Conservation (phyloP, 1,140 invertebrate genomes). For the Littorina saxatilis region DNA sequence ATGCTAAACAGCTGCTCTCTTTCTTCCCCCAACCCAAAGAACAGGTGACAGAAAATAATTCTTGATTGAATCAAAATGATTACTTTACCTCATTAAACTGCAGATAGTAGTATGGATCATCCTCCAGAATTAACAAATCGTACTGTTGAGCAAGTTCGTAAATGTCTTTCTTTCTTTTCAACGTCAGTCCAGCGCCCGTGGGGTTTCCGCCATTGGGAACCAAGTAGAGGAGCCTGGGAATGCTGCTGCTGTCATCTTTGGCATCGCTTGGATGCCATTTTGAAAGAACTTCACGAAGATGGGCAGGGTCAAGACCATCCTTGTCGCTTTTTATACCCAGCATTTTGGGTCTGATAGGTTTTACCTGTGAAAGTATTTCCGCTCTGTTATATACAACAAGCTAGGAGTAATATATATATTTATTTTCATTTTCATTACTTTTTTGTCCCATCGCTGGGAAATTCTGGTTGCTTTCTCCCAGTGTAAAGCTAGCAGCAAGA, state of each 20-base stretch:
- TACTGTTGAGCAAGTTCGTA: conserved; percentile 85
- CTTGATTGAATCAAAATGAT: too few species aligned
- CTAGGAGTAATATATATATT: too few species aligned
- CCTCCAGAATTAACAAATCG: conserved; percentile 87
- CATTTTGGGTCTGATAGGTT: conserved; percentile 67
- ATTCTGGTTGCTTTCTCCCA: too few species aligned
- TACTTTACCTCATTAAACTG: conserved; percentile 79
- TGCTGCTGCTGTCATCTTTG: conserved; percentile 54
- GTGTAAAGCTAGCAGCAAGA: too few species aligned
- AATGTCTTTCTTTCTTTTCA: conserved; percentile 83
- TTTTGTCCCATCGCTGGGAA: too few species aligned
- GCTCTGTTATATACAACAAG: too few species aligned
- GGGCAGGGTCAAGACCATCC: conserved; percentile 70
- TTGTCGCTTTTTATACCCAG: conserved; percentile 68
- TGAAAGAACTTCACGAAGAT: conserved; percentile 64
- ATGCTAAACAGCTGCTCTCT: too few species aligned
- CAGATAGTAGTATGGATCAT: conserved; percentile 88
- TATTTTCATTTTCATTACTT: too few species aligned
- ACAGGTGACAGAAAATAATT: too few species aligned
- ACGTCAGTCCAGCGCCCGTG: conserved; percentile 81
- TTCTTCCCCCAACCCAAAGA: too few species aligned
- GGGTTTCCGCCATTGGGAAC: conserved; percentile 84
- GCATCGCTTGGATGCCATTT: conserved; percentile 67
- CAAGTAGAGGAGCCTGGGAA: conserved; percentile 79
- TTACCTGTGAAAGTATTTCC: conserved; percentile 58